Conservation (phyloP, 1,140 invertebrate genomes). For the Hypsibius dujardini region DNA sequence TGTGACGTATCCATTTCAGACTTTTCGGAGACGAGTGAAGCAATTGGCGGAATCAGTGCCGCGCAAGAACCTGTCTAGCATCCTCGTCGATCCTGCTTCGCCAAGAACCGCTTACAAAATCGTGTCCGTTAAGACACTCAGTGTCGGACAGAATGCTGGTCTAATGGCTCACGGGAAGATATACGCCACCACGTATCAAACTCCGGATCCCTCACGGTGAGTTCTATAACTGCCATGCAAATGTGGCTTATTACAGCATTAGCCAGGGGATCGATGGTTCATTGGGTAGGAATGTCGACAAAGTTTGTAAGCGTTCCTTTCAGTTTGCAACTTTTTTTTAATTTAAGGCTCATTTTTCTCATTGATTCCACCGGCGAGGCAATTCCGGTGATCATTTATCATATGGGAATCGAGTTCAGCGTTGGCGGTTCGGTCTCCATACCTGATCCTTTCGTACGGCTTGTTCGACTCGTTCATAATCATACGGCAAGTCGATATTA, state of each 20-base stretch:
- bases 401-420: slow-evolving; percentile 14
- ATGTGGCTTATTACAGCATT: not conserved
- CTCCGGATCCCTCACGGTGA: slow-evolving; percentile 10
- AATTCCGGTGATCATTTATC: slow-evolving; percentile 1
- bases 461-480: not conserved
- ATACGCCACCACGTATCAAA: slow-evolving; percentile 5
- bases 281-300: too few species aligned
- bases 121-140: not conserved
- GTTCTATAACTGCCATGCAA: not conserved
- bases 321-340: not conserved
- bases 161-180: not conserved
- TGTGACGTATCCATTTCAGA: not conserved
- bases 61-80: not conserved
- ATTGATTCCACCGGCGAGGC: slow-evolving; percentile 1
- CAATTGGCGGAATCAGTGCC: slow-evolving; percentile 3
- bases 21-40: not conserved
- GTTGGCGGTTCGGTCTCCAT: slow-evolving; percentile 6
- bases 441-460: not conserved
- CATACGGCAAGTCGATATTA: too few species aligned
- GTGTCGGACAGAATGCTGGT: not conserved
- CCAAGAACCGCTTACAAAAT: not conserved
- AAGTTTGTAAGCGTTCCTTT: not conserved
- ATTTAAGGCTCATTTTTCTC: slow-evolving; percentile 5
- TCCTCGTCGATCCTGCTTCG: not conserved
- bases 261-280: too few species aligned